Percentiles rank a stretch among this genome's conserved stretches.
phyloP scores from a whole-genome alignment of 2,113 vertebrate species.

The Boleophthalmus pectinirostris region DNA sequence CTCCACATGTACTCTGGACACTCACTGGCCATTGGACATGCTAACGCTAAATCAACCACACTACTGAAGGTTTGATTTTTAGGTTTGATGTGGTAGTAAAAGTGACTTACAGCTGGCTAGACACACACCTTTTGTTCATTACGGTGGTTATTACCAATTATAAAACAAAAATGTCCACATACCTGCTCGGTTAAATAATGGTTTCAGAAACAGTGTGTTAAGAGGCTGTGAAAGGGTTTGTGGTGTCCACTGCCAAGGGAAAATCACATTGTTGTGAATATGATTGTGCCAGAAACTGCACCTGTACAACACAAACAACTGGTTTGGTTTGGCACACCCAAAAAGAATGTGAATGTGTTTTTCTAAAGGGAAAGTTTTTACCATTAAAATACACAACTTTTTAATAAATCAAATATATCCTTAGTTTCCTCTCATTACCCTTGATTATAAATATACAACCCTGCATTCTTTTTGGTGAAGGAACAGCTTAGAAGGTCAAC shows the following conservation, averaged over 20 bases:
- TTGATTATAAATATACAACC: no score
- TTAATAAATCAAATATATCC: no score
- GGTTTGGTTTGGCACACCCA: neutral
- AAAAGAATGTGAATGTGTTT: neutral
- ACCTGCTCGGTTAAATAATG: neutral
- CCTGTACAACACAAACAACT: neutral
- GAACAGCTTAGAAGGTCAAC: neutral
- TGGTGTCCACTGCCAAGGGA: neutral
- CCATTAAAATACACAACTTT: no score
- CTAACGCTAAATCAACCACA: neutral
- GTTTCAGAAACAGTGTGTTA: neutral
- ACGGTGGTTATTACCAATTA: neutral
- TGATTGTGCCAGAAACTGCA: neutral
- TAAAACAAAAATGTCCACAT: neutral
- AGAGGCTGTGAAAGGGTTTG: neutral
- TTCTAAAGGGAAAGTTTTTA: no score
- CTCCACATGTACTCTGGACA: slow-evolving; percentile 3
- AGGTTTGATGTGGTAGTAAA: slow-evolving; percentile 1
- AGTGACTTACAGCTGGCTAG: neutral
- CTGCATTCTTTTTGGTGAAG: neutral
- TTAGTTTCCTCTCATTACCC: no score
- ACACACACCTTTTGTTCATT: neutral
- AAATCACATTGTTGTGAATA: neutral
- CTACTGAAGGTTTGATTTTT: neutral
- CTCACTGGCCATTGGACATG: neutral